phyloP scores from a whole-genome alignment of 2,888 invertebrate species.

The Eupithecia dodoneata region DNA sequence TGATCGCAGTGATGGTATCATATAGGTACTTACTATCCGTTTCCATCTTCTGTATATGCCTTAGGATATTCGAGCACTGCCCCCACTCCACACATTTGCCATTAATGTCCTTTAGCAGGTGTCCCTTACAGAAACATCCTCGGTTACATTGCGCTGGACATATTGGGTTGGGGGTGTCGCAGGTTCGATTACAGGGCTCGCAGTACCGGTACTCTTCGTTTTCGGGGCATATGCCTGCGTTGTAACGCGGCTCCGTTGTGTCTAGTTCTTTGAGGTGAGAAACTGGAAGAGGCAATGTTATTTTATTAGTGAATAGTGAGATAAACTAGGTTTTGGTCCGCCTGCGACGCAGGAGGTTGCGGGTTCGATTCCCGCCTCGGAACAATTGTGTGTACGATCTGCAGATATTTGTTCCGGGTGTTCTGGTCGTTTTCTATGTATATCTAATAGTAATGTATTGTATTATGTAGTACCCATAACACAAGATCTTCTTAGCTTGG shows the following conservation, averaged over 20 bases:
- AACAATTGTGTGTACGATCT: no score
- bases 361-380: no score
- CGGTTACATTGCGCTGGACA: conserved; percentile 69
- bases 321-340: no score
- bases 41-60: conserved; percentile 34
- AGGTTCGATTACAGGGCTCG: conserved; percentile 64
- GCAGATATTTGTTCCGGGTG: no score
- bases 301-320: background rate
- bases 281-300: conserved; percentile 39
- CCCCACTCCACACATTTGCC: conserved; percentile 59
- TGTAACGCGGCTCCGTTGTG: conserved; percentile 61
- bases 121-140: conserved; percentile 68
- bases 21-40: conserved; percentile 24
- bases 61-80: conserved; percentile 53
- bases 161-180: conserved; percentile 64
- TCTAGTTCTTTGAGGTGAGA: conserved; percentile 50
- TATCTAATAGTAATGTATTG: no score
- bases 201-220: conserved; percentile 69
- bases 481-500: no score
- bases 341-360: no score
- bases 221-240: conserved; percentile 54
- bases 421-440: no score
- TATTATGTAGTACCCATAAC: no score
- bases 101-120: conserved; percentile 56
- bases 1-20: background rate